Conservation (phyloP, 2,888 invertebrate species). For the Chymomyza fuscimana region DNA sequence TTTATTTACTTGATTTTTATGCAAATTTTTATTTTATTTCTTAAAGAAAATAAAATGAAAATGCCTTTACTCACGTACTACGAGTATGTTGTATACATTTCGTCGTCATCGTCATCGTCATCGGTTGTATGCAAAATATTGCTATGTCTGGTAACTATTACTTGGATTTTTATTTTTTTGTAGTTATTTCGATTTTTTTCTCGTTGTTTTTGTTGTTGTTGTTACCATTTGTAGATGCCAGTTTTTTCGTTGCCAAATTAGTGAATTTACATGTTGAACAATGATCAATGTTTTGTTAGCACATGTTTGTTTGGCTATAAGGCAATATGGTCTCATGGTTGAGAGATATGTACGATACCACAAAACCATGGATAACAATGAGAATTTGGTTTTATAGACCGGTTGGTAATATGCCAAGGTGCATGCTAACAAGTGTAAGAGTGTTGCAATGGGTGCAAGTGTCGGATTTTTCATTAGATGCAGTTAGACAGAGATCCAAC, state of each 20-base stretch:
- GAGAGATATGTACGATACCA: background rate
- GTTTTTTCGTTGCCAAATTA: conserved; percentile 73
- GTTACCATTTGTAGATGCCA: conserved; percentile 71
- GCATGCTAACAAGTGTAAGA: background rate
- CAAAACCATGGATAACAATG: background rate
- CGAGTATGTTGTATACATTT: conserved; percentile 50
- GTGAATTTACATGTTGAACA: conserved; percentile 75
- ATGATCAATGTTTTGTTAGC: conserved; percentile 76
- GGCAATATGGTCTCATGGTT: background rate
- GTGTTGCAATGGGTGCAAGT: background rate
- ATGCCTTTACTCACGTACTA: conserved; percentile 36
- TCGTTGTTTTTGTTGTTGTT: conserved; percentile 42
- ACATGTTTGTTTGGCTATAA: conserved; percentile 62
- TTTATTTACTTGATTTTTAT: conserved; percentile 74
- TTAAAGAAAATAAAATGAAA: conserved; percentile 45
- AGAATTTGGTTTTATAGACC: background rate
- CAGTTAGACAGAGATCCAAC: background rate
- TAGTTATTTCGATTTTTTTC: conserved; percentile 34
- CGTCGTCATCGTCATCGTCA: conserved; percentile 24
- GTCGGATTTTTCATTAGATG: background rate
- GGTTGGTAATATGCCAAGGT: background rate
- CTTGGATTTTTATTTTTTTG: conserved; percentile 21
- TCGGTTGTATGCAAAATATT: conserved; percentile 26
- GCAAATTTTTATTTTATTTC: conserved; percentile 72
- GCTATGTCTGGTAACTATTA: conserved; percentile 27